Conservation (phyloP, 1,140 invertebrate species). For the Pachypsylla venusta region DNA sequence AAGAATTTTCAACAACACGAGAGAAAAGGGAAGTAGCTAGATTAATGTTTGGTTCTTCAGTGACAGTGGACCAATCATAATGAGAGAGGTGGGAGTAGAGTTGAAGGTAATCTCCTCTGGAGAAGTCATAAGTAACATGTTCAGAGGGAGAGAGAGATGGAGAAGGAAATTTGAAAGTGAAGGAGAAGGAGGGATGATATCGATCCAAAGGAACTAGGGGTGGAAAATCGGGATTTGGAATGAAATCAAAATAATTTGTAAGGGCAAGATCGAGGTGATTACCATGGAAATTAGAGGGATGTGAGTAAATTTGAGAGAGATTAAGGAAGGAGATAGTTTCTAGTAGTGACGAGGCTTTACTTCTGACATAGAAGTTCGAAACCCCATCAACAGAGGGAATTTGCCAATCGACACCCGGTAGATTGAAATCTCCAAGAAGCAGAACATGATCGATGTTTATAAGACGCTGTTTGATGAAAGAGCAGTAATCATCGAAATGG, state of each 20-base stretch:
- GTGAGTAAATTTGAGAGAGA: background rate
- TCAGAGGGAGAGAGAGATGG: background rate
- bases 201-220: background rate
- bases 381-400: background rate
- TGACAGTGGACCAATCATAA: background rate
- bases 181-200: background rate
- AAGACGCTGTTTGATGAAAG: background rate
- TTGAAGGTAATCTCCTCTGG: background rate
- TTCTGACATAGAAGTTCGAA: background rate
- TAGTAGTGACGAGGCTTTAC: background rate
- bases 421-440: background rate
- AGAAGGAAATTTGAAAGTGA: background rate
- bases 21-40: background rate
- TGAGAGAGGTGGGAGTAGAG: background rate
- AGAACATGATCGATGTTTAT: background rate
- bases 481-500: background rate
- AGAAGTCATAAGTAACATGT: background rate
- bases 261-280: background rate
- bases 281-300: background rate
- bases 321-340: background rate
- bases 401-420: background rate
- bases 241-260: background rate
- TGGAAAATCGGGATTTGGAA: background rate
- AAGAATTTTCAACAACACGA: background rate
- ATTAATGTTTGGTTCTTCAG: background rate